Base-by-base conservation (phyloP, 2,888 invertebrate species). In the Emmelina monodactyla region DNA sequence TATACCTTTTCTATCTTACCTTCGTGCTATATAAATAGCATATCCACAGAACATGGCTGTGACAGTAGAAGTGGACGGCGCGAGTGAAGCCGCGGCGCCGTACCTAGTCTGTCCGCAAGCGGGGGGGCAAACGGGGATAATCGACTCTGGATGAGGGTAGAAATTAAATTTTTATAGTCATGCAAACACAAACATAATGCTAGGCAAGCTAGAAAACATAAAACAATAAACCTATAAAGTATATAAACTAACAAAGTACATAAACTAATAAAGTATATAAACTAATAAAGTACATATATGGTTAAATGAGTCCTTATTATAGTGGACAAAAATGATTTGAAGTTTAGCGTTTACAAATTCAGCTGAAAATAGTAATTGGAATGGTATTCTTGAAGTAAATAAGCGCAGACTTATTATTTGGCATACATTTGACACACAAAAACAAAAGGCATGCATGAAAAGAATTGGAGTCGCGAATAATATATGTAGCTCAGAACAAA, bases 91-190 rank as follows among this genome's bases (percentile, higher is more conserved):
- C 16, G 83, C 85, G 46, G 79, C 82, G 43, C 79, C 84, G 55
- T 85, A 88, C 32, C 83, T 71, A 36, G 85, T 82, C 55, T 87
- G 86, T 6, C 88, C 89, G 70, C 95, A 95, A 55, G 94, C 94
- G 43, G 94, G 95, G 51, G 94, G 95, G 61, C 95, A 95, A 53
- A 94, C 91, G 49, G 94, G 94, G 50, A 93, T 91, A 55, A 92
- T 88, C 34, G 93, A 90, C 83, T 95, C 92, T 91, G n/a, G n/a
- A n/a, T n/a, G n/a, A n/a, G n/a, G n/a, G n/a, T 25, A 35, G 31
- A 41, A 15, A 22, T 32, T 6, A 39, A 38, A 37, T 16, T n/a
- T n/a, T n/a, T n/a, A n/a, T n/a, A n/a, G n/a, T n/a, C n/a, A 36
- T 38, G 33, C 32, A 30, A 43, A 39, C 12, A 43, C 29, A 38